A percentile compares a stretch with the other conserved stretches of the same genome.
Conservation (phyloP, 2,797 vertebrate genomes). For the Garrulus glandarius region DNA sequence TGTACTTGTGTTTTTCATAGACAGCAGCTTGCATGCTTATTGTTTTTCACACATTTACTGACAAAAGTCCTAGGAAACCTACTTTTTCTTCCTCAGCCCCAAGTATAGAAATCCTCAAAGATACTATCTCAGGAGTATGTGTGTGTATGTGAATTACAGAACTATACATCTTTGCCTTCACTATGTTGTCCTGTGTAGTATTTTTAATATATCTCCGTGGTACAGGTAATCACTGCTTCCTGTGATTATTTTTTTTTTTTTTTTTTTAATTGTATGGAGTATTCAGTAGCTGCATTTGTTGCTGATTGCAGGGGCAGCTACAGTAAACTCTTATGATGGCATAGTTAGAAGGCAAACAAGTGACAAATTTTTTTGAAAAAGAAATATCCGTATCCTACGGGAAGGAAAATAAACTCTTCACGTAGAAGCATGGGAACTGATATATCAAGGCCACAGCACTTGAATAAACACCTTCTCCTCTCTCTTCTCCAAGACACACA, state of each 20-base stretch:
- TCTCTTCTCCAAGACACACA: neutral
- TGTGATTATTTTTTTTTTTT: neutral
- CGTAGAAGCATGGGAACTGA: neutral
- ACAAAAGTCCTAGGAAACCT: neutral
- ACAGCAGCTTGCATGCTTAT: neutral
- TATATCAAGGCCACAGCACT: neutral
- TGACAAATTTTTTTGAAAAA: neutral
- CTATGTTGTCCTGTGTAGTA: neutral
- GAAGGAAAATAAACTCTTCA: neutral
- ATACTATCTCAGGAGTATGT: rapidly evolving
- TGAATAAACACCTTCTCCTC: neutral
- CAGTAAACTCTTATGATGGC: neutral
- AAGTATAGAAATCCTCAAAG: neutral
- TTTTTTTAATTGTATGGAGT: neutral
- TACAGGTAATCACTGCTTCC: neutral
- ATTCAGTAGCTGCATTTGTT: neutral
- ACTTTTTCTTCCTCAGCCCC: neutral
- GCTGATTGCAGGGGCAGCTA: rapidly evolving
- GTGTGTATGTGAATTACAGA: neutral
- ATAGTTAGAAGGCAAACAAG: neutral
- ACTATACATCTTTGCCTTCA: neutral
- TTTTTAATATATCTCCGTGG: neutral
- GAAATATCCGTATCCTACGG: neutral
- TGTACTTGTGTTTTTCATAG: neutral
- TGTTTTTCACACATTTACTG: neutral